Percentiles rank a stretch among this genome's conserved stretches.
These are phyloP conservation scores for Latheticus oryzae DNA, from an alignment of 2,888 invertebrate genomes.

Conservation along the genomic window DNA sequence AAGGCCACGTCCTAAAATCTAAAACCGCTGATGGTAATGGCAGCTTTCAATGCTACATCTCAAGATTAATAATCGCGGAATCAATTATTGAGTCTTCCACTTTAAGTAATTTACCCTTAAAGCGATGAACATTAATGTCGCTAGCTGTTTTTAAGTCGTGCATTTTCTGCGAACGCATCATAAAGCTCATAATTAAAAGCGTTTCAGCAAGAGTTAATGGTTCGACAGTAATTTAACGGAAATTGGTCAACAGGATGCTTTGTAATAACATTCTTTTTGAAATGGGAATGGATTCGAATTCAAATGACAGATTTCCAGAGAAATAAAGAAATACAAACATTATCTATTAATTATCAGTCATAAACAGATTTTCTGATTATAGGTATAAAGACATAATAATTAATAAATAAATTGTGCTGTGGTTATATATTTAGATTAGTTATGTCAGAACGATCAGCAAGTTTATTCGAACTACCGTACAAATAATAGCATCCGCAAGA, in stretches of 20 bases:
- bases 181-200: conserved; percentile 35
- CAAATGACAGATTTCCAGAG: too few species aligned
- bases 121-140: conserved; percentile 30
- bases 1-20: conserved; percentile 28
- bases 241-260: conserved; percentile 31
- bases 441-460: too few species aligned
- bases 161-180: conserved; percentile 35
- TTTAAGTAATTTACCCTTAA: conserved; percentile 29
- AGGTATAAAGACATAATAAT: too few species aligned
- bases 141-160: conserved; percentile 20
- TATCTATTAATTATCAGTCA: too few species aligned
- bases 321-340: too few species aligned
- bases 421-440: too few species aligned
- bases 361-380: too few species aligned
- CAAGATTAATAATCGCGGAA: conserved; percentile 35
- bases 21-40: conserved; percentile 36
- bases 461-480: too few species aligned
- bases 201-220: conserved; percentile 27
- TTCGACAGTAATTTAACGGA: conserved; percentile 26
- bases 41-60: conserved; percentile 34
- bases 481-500: too few species aligned
- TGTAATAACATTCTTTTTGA: conserved; percentile 25
- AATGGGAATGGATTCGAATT: too few species aligned
- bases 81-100: conserved; percentile 38
- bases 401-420: too few species aligned